Conservation (phyloP, 2,113 vertebrate species). For the Paraplagusia blochii region DNA sequence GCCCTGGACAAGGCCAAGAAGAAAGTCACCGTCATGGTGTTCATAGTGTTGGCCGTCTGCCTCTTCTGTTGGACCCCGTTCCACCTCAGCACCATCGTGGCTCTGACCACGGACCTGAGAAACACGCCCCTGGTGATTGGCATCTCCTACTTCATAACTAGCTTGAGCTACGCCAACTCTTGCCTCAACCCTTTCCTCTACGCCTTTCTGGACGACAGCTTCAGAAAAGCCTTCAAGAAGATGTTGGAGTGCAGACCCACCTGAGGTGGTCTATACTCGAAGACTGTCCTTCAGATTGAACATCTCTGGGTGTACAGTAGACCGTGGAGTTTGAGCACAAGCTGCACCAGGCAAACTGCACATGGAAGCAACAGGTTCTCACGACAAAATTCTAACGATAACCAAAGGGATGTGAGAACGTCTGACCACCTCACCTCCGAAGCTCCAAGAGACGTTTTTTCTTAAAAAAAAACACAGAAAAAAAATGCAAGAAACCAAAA, state of each 20-base stretch:
- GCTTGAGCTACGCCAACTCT: slow-evolving; percentile 90
- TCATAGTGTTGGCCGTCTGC: slow-evolving; percentile 85
- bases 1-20: slow-evolving; percentile 89
- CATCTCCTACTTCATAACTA: slow-evolving; percentile 88
- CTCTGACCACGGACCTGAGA: slow-evolving; percentile 84
- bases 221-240: slow-evolving; percentile 84
- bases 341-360: slow-evolving; percentile 12
- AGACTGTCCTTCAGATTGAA: neutral
- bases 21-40: slow-evolving; percentile 88
- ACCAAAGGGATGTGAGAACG: too few species aligned
- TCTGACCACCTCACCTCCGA: too few species aligned
- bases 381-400: too few species aligned
- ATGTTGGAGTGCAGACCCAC: slow-evolving; percentile 79
- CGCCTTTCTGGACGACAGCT: slow-evolving; percentile 87
- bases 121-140: slow-evolving; percentile 83
- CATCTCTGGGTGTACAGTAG: neutral
- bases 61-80: slow-evolving; percentile 91
- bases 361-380: neutral
- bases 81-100: slow-evolving; percentile 88
- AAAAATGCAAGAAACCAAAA: too few species aligned
- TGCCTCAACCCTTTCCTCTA: slow-evolving; percentile 90
- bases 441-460: too few species aligned
- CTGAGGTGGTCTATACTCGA: slow-evolving; percentile 31
- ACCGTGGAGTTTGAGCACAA: slow-evolving; percentile 1
- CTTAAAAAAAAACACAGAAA: too few species aligned